Evolutionary conservation across 2,797 vertebrate genomes (phyloP).

Genomic region (Lepidocolaptes lacrymiger): DNA sequence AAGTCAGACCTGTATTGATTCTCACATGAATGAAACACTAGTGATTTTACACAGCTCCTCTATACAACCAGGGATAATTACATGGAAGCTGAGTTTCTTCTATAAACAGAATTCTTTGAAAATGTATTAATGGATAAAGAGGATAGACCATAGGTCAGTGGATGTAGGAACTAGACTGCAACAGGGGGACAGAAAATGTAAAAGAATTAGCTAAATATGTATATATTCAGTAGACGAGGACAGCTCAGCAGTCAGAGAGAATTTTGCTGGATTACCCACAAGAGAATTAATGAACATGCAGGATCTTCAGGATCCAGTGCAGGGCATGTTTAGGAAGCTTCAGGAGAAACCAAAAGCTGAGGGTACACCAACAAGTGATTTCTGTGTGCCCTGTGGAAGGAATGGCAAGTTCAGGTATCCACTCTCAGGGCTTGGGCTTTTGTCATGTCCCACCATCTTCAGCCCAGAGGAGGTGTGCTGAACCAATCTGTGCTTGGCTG

Average conservation of each 20-base stretch:
- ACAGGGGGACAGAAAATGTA: background rate
- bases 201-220: background rate
- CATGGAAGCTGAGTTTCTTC: background rate
- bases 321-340: background rate
- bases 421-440: background rate
- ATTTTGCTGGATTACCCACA: background rate
- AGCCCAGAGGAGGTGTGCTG: background rate
- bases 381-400: background rate
- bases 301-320: background rate
- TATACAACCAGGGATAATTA: conserved; percentile 9
- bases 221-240: background rate
- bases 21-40: background rate
- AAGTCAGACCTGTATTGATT: background rate
- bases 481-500: background rate
- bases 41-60: background rate
- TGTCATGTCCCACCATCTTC: background rate
- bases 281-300: background rate
- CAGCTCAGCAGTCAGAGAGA: background rate
- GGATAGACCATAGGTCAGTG: background rate
- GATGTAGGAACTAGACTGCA: background rate
- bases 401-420: background rate
- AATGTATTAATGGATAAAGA: conserved; percentile 38
- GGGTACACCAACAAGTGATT: background rate
- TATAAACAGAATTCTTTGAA: conserved; percentile 31
- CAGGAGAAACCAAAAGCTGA: background rate